phyloP scores from a whole-genome alignment of 2,113 vertebrate species.

The Solenodon paradoxus region DNA sequence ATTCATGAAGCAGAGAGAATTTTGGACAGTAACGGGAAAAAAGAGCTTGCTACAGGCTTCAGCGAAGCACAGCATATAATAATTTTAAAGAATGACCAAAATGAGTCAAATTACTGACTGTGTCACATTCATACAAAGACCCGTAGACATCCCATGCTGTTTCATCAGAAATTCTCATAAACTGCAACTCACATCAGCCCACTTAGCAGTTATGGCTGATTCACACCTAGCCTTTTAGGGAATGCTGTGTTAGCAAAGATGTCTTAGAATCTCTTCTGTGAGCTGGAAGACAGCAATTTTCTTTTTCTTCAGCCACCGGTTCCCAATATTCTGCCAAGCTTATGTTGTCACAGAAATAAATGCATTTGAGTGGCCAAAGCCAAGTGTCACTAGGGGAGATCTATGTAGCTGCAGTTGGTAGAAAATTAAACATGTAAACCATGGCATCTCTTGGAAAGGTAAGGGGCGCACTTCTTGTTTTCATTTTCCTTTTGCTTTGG shows the following conservation, averaged over 20 bases:
- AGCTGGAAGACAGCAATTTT: constrained; percentile 29
- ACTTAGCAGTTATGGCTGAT: constrained; percentile 50
- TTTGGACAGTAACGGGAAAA: constrained; percentile 44
- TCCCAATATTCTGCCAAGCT: constrained; percentile 64
- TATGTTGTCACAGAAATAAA: background rate
- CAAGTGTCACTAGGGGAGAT: background rate
- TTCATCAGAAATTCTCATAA: constrained; percentile 43
- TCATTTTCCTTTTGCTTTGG: constrained; percentile 16
- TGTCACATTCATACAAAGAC: background rate
- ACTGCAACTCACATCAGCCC: constrained; percentile 31
- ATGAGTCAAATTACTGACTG: constrained; percentile 31
- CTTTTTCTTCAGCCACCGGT: constrained; percentile 10
- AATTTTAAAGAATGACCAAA: constrained; percentile 28
- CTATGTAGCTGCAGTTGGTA: background rate
- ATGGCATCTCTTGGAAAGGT: background rate
- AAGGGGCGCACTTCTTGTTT: background rate
- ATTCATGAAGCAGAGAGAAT: background rate
- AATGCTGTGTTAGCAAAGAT: constrained; percentile 25
- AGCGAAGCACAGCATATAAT: background rate
- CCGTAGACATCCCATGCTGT: background rate
- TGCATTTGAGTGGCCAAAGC: background rate
- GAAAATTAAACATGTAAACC: constrained; percentile 1
- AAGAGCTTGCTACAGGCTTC: background rate
- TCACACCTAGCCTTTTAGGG: constrained; percentile 17
- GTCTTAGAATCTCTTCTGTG: constrained; percentile 35